phyloP scores from a whole-genome alignment of 1,140 invertebrate species.

The Kradibia gibbosae region DNA sequence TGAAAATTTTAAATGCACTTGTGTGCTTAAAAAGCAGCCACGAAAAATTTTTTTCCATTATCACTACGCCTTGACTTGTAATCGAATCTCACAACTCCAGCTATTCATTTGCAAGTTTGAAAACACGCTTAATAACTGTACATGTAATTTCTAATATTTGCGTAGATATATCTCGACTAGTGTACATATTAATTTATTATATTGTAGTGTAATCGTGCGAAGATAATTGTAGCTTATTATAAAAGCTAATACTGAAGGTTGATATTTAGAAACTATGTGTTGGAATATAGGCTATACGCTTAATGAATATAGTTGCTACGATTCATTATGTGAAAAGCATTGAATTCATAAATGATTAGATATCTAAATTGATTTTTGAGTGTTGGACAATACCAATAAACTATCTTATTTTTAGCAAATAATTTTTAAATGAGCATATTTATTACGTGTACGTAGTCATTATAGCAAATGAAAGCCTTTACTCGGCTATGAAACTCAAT shows the following conservation, averaged over 20 bases:
- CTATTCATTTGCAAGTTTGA: background rate
- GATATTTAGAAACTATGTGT: background rate
- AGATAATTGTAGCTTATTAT: background rate
- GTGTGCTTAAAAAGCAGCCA: no score
- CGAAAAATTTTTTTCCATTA: background rate
- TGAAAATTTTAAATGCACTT: background rate
- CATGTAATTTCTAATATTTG: background rate
- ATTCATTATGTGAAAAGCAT: background rate
- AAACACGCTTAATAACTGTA: background rate
- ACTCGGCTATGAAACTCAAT: no score
- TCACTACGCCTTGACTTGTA: background rate
- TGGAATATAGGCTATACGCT: background rate
- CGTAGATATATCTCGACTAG: background rate
- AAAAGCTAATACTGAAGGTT: no score
- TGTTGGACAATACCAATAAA: no score
- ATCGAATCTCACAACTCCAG: background rate
- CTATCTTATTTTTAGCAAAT: background rate
- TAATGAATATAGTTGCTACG: background rate
- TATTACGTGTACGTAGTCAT: no score
- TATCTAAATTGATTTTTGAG: background rate
- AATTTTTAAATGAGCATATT: no score
- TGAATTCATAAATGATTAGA: background rate
- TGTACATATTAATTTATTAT: constrained; percentile 1
- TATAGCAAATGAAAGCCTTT: no score
- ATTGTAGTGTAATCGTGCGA: background rate